Percentiles rank a stretch among this genome's conserved stretches.
Conservation (phyloP, 2,797 vertebrate genomes). For the Cottoperca gobio region DNA sequence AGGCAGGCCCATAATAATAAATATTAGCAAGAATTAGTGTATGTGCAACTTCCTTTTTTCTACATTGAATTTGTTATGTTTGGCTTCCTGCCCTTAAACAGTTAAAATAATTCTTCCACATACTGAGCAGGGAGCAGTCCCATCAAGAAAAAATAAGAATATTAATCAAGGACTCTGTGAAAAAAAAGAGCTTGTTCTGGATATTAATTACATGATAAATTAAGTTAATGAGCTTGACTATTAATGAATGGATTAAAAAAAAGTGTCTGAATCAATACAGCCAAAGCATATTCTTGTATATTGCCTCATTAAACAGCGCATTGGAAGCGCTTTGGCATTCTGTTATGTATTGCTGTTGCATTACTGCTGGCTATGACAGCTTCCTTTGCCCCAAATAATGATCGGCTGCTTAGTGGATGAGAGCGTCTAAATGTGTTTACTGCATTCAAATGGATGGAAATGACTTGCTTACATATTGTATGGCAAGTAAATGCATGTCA, state of each 20-base stretch:
- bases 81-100: neutral
- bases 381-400: conserved; percentile 35
- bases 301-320: conserved; percentile 59
- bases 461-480: conserved; percentile 40
- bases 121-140: conserved; percentile 8
- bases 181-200: conserved; percentile 35
- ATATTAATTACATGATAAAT: conserved; percentile 69
- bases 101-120: conserved; percentile 25
- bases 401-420: conserved; percentile 50
- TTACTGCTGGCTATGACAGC: conserved; percentile 55
- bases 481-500: conserved; percentile 53
- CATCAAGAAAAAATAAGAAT: conserved; percentile 25
- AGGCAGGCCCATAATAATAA: neutral
- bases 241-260: conserved; percentile 49
- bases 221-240: conserved; percentile 54
- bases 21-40: too few relatives aligned
- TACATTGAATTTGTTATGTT: neutral
- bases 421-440: conserved; percentile 45
- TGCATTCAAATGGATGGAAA: conserved; percentile 45
- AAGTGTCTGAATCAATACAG: conserved; percentile 51
- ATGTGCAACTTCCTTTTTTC: neutral
- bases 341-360: conserved; percentile 46
- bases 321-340: conserved; percentile 37
- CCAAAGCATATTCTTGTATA: conserved; percentile 39
- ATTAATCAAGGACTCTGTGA: conserved; percentile 52